Conservation (phyloP, 2,888 invertebrate genomes). For the Patella depressa region DNA sequence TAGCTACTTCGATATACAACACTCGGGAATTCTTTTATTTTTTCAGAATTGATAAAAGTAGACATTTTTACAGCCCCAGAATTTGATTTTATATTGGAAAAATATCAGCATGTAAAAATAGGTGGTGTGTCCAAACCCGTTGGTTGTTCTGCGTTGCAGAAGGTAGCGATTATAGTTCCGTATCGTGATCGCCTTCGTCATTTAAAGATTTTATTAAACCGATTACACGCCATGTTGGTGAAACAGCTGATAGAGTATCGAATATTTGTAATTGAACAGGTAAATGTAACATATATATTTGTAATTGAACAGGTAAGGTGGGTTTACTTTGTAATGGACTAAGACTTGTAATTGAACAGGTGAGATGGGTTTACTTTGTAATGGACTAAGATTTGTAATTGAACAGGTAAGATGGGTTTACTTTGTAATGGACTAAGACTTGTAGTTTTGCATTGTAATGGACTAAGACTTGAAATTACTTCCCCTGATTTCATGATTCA, state of each 20-base stretch:
- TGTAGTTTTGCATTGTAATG: background rate
- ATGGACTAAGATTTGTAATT: too few relatives aligned
- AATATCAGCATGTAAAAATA: constrained; percentile 44
- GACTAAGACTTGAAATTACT: background rate
- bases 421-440: too few relatives aligned
- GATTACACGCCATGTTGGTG: constrained; percentile 63
- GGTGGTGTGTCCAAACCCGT: constrained; percentile 61
- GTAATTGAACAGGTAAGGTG: background rate
- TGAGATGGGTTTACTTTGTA: too few relatives aligned
- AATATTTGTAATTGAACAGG: constrained; percentile 66
- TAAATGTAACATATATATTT: constrained; percentile 21
- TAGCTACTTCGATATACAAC: too few relatives aligned
- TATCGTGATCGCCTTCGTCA: constrained; percentile 60
- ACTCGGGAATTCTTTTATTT: background rate
- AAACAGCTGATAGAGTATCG: constrained; percentile 57
- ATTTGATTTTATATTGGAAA: constrained; percentile 36
- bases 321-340: background rate
- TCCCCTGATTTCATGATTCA: too few relatives aligned
- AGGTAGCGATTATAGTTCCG: constrained; percentile 63
- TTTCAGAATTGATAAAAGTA: constrained; percentile 40
- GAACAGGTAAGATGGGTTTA: too few relatives aligned
- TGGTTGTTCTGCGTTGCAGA: constrained; percentile 58
- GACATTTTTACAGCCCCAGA: constrained; percentile 47
- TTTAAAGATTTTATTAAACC: constrained; percentile 51
- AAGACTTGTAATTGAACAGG: background rate